Percentiles rank a stretch among this genome's conserved stretches.
phyloP scores from a whole-genome alignment of 2,888 invertebrate species.

The Abrostola triplasia region DNA sequence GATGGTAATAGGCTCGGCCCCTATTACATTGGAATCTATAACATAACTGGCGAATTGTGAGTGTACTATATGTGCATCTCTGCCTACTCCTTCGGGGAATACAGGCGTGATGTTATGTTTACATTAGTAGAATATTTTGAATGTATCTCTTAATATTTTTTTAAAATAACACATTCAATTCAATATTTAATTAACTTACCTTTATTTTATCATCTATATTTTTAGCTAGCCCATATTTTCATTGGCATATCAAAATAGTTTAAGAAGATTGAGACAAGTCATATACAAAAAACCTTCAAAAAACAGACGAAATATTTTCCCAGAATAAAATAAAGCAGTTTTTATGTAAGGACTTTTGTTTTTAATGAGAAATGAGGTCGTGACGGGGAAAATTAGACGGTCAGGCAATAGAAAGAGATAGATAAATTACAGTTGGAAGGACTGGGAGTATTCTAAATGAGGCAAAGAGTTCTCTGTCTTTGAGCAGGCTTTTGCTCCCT shows the following conservation, averaged over 20 bases:
- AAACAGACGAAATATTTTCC: not conserved
- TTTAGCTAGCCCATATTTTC: not conserved
- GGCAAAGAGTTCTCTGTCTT: not conserved
- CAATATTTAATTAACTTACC: no score
- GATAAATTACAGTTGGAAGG: not conserved
- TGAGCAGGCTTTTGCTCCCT: not conserved
- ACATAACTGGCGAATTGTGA: no score
- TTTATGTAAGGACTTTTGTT: not conserved
- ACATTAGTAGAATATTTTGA: no score
- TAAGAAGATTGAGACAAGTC: not conserved
- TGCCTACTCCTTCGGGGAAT: no score
- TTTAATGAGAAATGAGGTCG: not conserved
- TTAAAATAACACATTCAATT: no score
- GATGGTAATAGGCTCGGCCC: no score
- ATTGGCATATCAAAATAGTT: conserved; percentile 1
- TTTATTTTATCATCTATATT: not conserved
- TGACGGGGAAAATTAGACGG: not conserved
- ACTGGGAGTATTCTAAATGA: not conserved
- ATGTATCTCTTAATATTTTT: no score
- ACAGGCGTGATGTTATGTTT: no score
- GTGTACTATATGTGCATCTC: no score
- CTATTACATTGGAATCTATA: no score
- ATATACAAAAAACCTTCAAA: not conserved
- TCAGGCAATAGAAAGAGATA: not conserved
- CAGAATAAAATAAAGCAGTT: not conserved